These are phyloP conservation scores for Caranx ignobilis DNA, from an alignment of 2,113 vertebrate species.

Conservation along the genomic window DNA sequence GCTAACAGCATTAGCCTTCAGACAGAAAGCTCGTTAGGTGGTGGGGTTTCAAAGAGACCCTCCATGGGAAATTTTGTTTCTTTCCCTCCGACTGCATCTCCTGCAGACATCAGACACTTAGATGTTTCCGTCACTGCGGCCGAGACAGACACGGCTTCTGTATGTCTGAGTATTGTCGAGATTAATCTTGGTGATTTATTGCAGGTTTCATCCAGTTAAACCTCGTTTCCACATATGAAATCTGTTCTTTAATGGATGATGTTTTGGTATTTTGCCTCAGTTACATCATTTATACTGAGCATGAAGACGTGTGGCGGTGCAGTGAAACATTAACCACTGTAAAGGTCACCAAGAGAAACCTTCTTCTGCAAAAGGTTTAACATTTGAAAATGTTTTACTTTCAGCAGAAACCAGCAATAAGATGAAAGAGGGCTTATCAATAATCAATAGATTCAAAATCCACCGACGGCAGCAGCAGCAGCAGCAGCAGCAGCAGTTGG, in stretches of 20 bases:
- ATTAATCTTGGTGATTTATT: neutral
- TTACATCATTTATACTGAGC: neutral
- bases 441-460: neutral
- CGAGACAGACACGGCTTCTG: neutral
- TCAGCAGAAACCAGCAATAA: neutral
- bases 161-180: neutral
- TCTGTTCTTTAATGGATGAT: neutral
- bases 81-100: neutral
- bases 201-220: neutral
- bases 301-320: neutral
- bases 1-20: constrained; percentile 45
- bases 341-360: too few species aligned
- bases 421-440: too few species aligned
- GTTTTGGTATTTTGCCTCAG: neutral
- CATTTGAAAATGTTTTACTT: neutral
- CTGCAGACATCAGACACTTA: constrained; percentile 21
- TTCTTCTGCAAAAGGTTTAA: neutral
- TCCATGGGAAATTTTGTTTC: constrained; percentile 1
- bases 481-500: too few species aligned
- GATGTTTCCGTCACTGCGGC: neutral
- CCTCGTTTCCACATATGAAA: neutral
- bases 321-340: neutral
- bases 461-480: neutral
- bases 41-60: constrained; percentile 3
- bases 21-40: constrained; percentile 11